Base-by-base conservation (phyloP, 1,140 invertebrate genomes). In the Bombyx mandarina region DNA sequence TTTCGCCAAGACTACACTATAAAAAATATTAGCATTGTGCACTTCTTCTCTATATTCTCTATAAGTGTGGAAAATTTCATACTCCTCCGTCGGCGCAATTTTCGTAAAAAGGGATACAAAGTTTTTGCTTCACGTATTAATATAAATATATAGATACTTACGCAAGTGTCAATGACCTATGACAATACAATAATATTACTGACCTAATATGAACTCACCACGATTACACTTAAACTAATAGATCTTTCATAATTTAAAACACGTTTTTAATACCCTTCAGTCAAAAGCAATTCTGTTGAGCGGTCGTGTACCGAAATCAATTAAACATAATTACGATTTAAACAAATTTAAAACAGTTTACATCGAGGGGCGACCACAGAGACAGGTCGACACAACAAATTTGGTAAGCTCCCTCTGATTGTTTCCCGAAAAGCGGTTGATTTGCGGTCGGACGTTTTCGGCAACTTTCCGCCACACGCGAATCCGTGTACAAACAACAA, bases 401-500 rank as follows among this genome's bases (percentile, higher is more conserved):
- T 54, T 60, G 62, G 48, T 65, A 45, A 50, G 59, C 53, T 48
- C 53, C 22, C 48, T 54, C 60, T 65, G 59, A 77, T 77, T 79
- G 75, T 77, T 74, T 77, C 69, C 69, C 58, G 53, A 71, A 71
- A 64, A 54, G 67, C 55, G 69, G 73, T 75, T 67, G 59, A 69
- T 73, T 71, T 73, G 75, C 57, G 73, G 75, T 66, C 54, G 48
- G 50, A 59, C 60, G 57, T 51, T 65, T 65, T 57, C 58, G 53
- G 26, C 52, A 70, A 76, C 67, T 73, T 66, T 35, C 50, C 8
- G 58, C 56, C 47, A 2, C 2, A 35, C 4, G 45, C 12, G 45
- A 12, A 47, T 8, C 45, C 45, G 0, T 47, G 45, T 47, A 4
- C 45, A 47, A 47, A 47, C 45, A 47, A 47, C 45, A 2, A 9